Evolutionary conservation across 1,140 invertebrate species (phyloP).

Genomic region (Liolophura sinensis): DNA sequence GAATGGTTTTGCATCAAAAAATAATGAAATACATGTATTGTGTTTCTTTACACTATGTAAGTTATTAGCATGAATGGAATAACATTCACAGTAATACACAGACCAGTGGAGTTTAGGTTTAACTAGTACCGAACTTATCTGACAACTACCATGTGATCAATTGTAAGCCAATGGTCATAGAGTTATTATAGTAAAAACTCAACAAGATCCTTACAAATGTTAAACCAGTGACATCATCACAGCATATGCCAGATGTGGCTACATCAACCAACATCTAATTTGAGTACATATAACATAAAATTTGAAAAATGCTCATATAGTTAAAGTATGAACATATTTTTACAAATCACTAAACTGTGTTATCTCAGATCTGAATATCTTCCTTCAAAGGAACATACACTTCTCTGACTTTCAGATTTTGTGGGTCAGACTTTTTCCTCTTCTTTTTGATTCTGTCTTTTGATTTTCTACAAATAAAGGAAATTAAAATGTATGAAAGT

Average conservation of each 20-base stretch:
- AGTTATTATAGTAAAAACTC: not conserved
- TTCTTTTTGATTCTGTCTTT: slow-evolving; percentile 68
- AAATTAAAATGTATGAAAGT: slow-evolving; percentile 21
- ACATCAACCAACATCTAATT: not conserved
- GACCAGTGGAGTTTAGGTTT: too few species aligned
- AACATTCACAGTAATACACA: too few species aligned
- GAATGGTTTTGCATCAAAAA: not conserved
- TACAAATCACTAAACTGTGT: too few species aligned
- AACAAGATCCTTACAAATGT: not conserved
- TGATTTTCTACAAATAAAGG: slow-evolving; percentile 63
- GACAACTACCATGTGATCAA: not conserved
- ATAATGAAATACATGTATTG: not conserved
- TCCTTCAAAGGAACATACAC: slow-evolving; percentile 66
- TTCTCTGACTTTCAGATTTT: slow-evolving; percentile 77
- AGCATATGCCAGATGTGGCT: too few species aligned
- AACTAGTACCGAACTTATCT: too few species aligned
- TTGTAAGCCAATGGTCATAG: not conserved
- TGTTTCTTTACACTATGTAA: too few species aligned
- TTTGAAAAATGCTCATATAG: too few species aligned
- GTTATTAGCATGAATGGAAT: too few species aligned
- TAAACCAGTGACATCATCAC: not conserved
- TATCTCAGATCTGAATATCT: too few species aligned
- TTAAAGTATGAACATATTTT: too few species aligned
- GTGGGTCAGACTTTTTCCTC: slow-evolving; percentile 73
- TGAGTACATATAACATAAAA: not conserved